Percentiles rank a stretch among this genome's conserved stretches.
phyloP scores from a whole-genome alignment of 2,888 invertebrate genomes.

The Trissoscelio sp. region DNA sequence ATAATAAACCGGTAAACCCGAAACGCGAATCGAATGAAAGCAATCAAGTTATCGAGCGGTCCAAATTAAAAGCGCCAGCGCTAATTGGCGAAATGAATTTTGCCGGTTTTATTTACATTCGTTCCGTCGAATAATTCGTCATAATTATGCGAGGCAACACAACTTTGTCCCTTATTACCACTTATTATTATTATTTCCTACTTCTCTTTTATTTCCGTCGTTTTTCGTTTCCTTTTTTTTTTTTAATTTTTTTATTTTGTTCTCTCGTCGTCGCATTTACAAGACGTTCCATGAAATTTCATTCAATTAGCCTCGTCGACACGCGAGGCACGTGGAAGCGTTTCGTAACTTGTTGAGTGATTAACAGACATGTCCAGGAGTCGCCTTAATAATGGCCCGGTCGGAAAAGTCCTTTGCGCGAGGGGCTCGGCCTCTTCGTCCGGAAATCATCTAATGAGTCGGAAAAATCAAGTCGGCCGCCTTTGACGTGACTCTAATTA shows the following conservation, averaged over 20 bases:
- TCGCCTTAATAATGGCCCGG: constrained; percentile 60
- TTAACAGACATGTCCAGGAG: constrained; percentile 64
- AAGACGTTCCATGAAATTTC: constrained; percentile 66
- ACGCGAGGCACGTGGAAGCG: constrained; percentile 65
- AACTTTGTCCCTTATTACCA: constrained; percentile 4
- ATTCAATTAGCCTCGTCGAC: constrained; percentile 67
- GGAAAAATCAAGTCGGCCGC: constrained; percentile 79
- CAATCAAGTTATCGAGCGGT: constrained; percentile 30
- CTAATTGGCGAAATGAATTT: constrained; percentile 41
- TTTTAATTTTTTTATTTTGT: too few species aligned
- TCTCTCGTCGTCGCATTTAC: constrained; percentile 29
- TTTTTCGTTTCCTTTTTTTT: not conserved
- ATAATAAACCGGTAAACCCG: constrained; percentile 9
- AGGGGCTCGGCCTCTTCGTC: constrained; percentile 71
- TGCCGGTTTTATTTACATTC: constrained; percentile 16
- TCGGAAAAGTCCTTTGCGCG: constrained; percentile 58
- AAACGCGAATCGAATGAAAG: constrained; percentile 23
- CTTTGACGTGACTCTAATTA: constrained; percentile 78
- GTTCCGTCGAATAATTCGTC: constrained; percentile 18
- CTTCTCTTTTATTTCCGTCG: not conserved
- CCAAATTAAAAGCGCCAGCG: constrained; percentile 39
- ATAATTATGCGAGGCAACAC: constrained; percentile 12
- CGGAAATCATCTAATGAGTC: constrained; percentile 80
- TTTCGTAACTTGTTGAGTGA: constrained; percentile 67
- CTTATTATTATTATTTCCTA: not conserved